phyloP scores from a whole-genome alignment of 2,797 vertebrate species.

The Enteromius unitaeniatus region DNA sequence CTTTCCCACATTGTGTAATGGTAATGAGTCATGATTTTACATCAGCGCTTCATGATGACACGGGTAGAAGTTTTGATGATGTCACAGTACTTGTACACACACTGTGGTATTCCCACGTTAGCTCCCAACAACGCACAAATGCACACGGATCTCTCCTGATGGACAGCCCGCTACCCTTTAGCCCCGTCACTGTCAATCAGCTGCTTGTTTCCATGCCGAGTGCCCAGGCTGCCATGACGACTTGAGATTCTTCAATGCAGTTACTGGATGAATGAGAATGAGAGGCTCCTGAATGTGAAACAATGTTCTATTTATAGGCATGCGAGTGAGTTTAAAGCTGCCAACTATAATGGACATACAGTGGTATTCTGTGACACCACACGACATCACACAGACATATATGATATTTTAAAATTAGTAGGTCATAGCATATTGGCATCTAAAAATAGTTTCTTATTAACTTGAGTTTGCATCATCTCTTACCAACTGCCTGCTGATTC shows the following conservation, averaged over 20 bases:
- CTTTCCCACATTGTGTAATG: background rate
- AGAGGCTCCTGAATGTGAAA: conserved; percentile 29
- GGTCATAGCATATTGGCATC: background rate
- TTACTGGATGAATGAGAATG: conserved; percentile 52
- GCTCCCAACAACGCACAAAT: conserved; percentile 39
- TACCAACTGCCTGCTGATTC: background rate
- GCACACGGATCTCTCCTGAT: conserved; percentile 52
- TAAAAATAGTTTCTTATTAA: background rate
- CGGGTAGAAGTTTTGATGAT: background rate
- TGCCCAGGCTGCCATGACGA: conserved; percentile 65
- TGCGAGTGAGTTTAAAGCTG: background rate
- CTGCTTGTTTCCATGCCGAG: conserved; percentile 54
- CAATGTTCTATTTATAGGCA: conserved; percentile 7
- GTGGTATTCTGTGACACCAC: background rate
- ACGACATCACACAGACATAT: background rate
- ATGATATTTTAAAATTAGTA: background rate
- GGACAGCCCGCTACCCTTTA: conserved; percentile 57
- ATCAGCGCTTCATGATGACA: conserved; percentile 4
- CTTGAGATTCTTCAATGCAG: conserved; percentile 55
- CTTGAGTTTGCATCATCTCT: background rate
- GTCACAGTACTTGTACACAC: conserved; percentile 30
- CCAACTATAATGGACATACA: background rate
- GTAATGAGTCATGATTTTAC: background rate
- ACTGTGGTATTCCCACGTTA: conserved; percentile 38
- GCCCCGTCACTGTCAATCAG: conserved; percentile 65